These are phyloP conservation scores for Diphyllodes magnificus DNA, from an alignment of 2,113 vertebrate species.

Conservation along the genomic window DNA sequence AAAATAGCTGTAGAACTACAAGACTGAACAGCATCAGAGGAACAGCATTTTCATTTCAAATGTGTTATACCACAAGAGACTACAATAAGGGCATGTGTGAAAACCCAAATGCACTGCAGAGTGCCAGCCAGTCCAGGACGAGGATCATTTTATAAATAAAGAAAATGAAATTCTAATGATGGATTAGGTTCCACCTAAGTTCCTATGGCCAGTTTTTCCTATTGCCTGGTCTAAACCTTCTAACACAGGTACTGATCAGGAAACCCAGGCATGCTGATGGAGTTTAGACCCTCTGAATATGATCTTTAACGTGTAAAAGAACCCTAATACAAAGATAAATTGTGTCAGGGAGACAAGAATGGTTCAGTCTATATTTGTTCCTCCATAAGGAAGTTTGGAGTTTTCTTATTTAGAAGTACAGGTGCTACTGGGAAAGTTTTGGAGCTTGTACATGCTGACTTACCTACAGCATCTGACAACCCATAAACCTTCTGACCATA, in stretches of 20 bases:
- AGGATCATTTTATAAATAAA: background rate
- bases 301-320: background rate
- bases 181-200: background rate
- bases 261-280: background rate
- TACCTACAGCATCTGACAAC: constrained; percentile 94
- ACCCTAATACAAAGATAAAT: background rate
- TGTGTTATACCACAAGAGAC: background rate
- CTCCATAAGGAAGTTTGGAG: background rate
- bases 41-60: background rate
- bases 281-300: background rate
- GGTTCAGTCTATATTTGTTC: background rate
- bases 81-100: background rate
- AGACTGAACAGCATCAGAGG: background rate
- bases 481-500: constrained; percentile 95
- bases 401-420: background rate
- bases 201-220: background rate
- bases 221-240: background rate
- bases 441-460: constrained; percentile 48
- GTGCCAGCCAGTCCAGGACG: background rate
- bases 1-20: background rate
- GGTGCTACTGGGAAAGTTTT: background rate
- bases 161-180: background rate
- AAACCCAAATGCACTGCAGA: background rate
- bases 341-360: background rate
- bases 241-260: background rate